These are phyloP conservation scores for Phania funesta DNA, from an alignment of 2,888 invertebrate species.

Conservation along the genomic window DNA sequence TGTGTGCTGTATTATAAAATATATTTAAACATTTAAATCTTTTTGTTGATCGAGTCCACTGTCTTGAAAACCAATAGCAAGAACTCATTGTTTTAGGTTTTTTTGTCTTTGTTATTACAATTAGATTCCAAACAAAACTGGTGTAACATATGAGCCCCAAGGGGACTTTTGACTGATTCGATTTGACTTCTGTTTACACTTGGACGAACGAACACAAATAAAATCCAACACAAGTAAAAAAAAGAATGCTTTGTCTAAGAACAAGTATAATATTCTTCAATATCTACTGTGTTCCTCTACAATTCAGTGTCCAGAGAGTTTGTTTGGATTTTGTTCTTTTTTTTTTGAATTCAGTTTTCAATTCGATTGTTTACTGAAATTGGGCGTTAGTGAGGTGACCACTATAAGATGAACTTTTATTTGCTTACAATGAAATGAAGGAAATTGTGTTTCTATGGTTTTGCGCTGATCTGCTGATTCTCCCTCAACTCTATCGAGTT, in stretches of 20 bases:
- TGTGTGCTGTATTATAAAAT: no score
- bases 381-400: constrained; percentile 64
- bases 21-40: not conserved
- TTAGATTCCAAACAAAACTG: constrained; percentile 53
- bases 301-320: constrained; percentile 26
- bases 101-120: constrained; percentile 27
- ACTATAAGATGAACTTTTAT: constrained; percentile 66
- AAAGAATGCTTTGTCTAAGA: constrained; percentile 8
- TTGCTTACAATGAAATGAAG: constrained; percentile 61
- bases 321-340: not conserved
- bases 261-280: constrained; percentile 25
- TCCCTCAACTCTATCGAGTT: not conserved
- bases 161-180: constrained; percentile 69
- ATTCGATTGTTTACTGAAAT: constrained; percentile 49
- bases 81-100: constrained; percentile 15
- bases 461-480: not conserved
- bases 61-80: not conserved
- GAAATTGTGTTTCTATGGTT: constrained; percentile 44
- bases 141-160: constrained; percentile 66
- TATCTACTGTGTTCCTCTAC: constrained; percentile 2
- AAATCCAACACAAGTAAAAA: not conserved
- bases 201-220: constrained; percentile 39
- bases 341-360: not conserved
- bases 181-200: constrained; percentile 70
- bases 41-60: not conserved